Evolutionary conservation across 2,113 vertebrate species (phyloP), one percentile per base, ranked within the genome.

Genomic region (Morone saxatilis): DNA sequence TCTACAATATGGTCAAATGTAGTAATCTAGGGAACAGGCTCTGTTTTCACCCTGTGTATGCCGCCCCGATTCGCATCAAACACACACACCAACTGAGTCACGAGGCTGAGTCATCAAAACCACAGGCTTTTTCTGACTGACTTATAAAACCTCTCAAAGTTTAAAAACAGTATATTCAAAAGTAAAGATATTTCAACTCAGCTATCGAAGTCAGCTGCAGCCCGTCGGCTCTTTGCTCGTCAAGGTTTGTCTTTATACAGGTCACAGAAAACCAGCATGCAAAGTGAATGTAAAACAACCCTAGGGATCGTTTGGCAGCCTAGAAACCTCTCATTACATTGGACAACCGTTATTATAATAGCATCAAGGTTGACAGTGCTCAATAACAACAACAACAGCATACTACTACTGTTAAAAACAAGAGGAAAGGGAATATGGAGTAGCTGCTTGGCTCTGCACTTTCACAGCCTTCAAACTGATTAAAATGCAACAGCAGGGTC

Each of bases 71-170:
- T 81, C 45, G 7, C 43, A 82, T 25, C 31, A 36, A 40, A 87
- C 20, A 65, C 61, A 48, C 62, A 71, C 45, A 19, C 66, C 25
- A 70, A 69, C 72, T 70, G 61, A 84, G 57, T 71, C 71, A 79
- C 75, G 76, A 80, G 70, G 71, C 80, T 81, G 83, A 91, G 77
- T 93, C 89, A 88, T 81, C 66, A 50, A 88, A 90, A 84, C 89
- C 87, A 86, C 80, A 60, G 57, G 41, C 53, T 75, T 67, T 65
- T 53, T 73, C 70, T 60, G 50, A 72, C 65, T 57, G 38, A 74
- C 65, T 74, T 54, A 11, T 14, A 69, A 70, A 83, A 71, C 7
- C 50, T 56, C 53, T 22, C n/a, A 7, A 45, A 19, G 47, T 48
- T 51, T 31, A 31, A 17, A 48, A 71, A 40, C 14, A 76, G 4